Evolutionary conservation across 2,113 vertebrate species (phyloP), one percentile per base, ranked within the genome.

Genomic region (Corythornis vintsioides): DNA sequence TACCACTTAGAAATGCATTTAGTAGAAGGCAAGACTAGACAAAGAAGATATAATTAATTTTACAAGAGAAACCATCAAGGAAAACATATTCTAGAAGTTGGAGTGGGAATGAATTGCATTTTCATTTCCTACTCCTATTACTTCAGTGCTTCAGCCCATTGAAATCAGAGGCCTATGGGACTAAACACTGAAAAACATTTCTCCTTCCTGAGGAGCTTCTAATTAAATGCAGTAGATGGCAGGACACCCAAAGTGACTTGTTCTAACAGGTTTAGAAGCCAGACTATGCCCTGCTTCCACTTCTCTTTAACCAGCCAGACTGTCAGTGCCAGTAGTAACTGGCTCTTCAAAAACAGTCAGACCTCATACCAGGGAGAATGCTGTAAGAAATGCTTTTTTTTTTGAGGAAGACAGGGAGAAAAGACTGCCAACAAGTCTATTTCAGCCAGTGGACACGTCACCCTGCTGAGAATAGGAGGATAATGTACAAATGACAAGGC

Each of bases 101-200:
- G 50, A 79, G 35, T 29, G 50, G 42, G 69, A 89, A 90, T 75
- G 11, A 94, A 92, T 43, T 87, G 52, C n/a, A 64, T 87, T 91
- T 95, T 80, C 70, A 60, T 66, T 80, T 85, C 67, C 67, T 91
- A 20, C 26, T 85, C 52, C 3, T 31, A 80, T 40, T 89, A 40
- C 85, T 69, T 63, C 88, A 9, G 6, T 21, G 35, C 56, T 86
- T 92, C 17, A 28, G 48, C 28, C 14, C 55, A 63, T 47, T 83
- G 89, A 89, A 89, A 79, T 84, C 70, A 79, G 70, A 78, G 33
- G 65, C 15, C 63, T 56, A 20, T 59, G 75, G 31, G 59, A 74
- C 13, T 47, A 73, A 19, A 65, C 22, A 63, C 35, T 69, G 77
- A 88, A 69, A 73, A 86, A 57, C 9, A 38, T 38, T 35, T 75